Conservation (phyloP, 2,797 vertebrate genomes). For the Phalanger gymnotis region DNA sequence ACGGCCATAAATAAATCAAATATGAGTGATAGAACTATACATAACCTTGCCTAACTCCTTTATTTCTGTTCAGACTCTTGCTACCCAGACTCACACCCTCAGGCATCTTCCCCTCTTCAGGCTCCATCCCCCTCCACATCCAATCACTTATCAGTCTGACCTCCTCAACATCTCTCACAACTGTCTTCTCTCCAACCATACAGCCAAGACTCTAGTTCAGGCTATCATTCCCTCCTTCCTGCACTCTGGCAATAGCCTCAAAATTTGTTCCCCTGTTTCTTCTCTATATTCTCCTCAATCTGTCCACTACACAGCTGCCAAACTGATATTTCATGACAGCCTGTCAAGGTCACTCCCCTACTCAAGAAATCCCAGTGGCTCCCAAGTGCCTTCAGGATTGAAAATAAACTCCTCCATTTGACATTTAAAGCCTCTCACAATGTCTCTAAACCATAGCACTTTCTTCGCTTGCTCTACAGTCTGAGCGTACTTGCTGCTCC, state of each 20-base stretch:
- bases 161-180: background rate
- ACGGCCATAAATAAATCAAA: background rate
- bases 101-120: background rate
- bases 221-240: background rate
- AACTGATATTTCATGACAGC: background rate
- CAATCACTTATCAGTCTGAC: background rate
- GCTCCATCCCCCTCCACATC: background rate
- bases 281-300: background rate
- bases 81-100: background rate
- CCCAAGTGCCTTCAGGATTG: background rate
- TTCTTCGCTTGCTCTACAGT: background rate
- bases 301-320: background rate
- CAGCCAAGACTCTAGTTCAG: no score
- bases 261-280: background rate
- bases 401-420: background rate
- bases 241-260: background rate
- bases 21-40: background rate
- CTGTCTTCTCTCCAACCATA: background rate
- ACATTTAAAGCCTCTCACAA: background rate
- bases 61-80: background rate
- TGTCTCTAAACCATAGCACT: background rate
- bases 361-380: background rate
- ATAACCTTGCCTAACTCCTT: background rate
- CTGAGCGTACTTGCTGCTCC: background rate
- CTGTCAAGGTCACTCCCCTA: background rate